Evolutionary conservation across 2,888 invertebrate genomes (phyloP), one percentile per base, ranked within the genome.

Genomic region (Andrena haemorrhoa): DNA sequence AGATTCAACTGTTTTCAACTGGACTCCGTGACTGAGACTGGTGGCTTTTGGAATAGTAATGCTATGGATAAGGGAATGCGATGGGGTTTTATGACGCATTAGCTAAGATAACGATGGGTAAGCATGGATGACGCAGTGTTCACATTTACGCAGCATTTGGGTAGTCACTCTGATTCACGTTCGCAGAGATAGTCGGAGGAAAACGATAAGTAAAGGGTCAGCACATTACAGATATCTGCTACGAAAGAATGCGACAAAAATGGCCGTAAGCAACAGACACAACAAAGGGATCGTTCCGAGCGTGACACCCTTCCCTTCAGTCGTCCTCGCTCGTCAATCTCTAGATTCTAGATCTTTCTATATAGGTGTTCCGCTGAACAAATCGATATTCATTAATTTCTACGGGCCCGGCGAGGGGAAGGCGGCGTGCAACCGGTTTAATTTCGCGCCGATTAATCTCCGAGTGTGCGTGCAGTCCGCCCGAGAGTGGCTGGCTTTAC

Each of bases 401-500:
- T 1, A 56, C 61, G 41, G 5, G n/a, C 47, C 26, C 8, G 6
- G 10, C 29, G 41, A 47, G 35, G 5, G 71, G 56, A 64, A 47
- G 75, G 61, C 35, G 41, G 64, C 61, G 66, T 20, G 16, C 58
- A 87, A 88, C 87, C 86, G 86, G 88, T 87, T 87, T 82, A 76
- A 87, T 86, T 87, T 87, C 64, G 88, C 83, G 72, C 56, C 79
- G 86, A 74, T 87, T 87, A 86, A 79, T 82, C 76, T 58, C 65
- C 26, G 61, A 26, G 53, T 58, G 72, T 16, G 63, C 58, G 41
- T 56, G 49, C n/a, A 60, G 31, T 61, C 73, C 71, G 16, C 29
- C 29, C 49, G 7, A 72, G 33, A 66, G 71, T 29, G 60, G 56
- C 35, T 33, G 31, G 70, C 74, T 63, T 76, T 16, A 12, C 41